Base-by-base conservation (phyloP, 2,888 invertebrate species). In the Anarsia innoxiella region DNA sequence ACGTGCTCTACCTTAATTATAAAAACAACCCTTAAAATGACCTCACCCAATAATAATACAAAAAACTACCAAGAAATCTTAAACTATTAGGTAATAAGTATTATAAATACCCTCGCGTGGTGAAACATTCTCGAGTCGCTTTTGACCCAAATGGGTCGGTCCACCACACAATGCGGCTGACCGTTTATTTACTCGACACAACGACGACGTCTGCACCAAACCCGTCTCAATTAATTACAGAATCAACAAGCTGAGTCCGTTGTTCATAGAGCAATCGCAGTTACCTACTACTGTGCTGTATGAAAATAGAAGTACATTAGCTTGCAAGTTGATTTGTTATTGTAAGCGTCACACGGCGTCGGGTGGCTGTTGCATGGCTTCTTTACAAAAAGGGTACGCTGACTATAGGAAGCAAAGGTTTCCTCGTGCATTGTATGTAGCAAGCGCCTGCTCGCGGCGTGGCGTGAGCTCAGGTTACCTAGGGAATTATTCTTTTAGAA, bases 361-460 rank as follows among this genome's bases (percentile, higher is more conserved):
- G 42, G 44, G 37, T 44, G 44, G 36, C 12, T 11, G 35, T 71
- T 68, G 47, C 44, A 59, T 46, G 80, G 74, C 65, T 79, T 79
- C 78, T 56, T 56, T 65, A 59, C 59, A 66, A 69, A 67, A 62
- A 56, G 62, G 58, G 62, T 59, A 63, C 61, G 62, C 66, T 59
- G 55, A 51, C 48, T 50, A 44, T 52, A 58, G 59, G 65, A 51
- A 61, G 61, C 66, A 74, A 78, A 72, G 80, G 80, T 73, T 80
- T 80, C 73, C 64, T 64, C 56, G 56, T 61, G 54, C 60, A 61
- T 56, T 58, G 56, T 49, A 53, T 49, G 46, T 44, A 54, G 51
- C 45, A 41, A 42, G 49, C 47, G 31, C 37, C 34, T 36, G 44
- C 44, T 38, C 41, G 45, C 46, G 44, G 48, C 45, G 44, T 46